These are phyloP conservation scores for Ovibos moschatus DNA, from an alignment of 2,113 vertebrate genomes.

Conservation along the genomic window DNA sequence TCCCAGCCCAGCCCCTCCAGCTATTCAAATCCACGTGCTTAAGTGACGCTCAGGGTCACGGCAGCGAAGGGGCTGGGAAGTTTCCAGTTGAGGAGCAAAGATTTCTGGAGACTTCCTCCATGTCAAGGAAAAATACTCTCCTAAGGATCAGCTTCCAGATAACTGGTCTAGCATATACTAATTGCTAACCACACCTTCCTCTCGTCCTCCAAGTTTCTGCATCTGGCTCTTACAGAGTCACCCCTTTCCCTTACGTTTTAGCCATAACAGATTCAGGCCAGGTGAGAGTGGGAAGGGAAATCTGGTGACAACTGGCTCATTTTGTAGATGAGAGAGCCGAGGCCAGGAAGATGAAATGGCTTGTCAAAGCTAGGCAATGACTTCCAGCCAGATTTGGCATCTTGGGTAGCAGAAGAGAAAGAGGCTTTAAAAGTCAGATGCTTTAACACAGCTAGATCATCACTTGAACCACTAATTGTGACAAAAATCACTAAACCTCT, in stretches of 20 bases:
- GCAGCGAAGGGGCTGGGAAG: neutral
- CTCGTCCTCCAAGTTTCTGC: neutral
- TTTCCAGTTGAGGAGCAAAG: neutral
- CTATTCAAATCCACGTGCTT: neutral
- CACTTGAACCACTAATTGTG: neutral
- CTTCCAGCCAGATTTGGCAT: neutral
- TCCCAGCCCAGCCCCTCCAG: neutral
- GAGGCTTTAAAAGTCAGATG: neutral
- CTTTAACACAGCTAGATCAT: neutral
- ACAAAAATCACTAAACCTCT: neutral
- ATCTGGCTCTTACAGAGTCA: fast-evolving
- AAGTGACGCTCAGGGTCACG: fast-evolving
- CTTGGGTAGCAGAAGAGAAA: neutral
- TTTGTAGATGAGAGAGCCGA: neutral
- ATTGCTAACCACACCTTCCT: neutral
- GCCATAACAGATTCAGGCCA: neutral
- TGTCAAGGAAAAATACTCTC: neutral
- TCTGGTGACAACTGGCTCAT: neutral
- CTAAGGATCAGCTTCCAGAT: neutral
- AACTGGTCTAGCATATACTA: neutral
- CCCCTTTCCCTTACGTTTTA: neutral
- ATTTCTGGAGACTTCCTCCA: neutral
- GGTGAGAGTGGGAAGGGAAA: neutral
- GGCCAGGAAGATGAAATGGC: neutral
- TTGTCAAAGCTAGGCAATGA: neutral